phyloP scores from a whole-genome alignment of 2,113 vertebrate species.

The Petaurus breviceps region DNA sequence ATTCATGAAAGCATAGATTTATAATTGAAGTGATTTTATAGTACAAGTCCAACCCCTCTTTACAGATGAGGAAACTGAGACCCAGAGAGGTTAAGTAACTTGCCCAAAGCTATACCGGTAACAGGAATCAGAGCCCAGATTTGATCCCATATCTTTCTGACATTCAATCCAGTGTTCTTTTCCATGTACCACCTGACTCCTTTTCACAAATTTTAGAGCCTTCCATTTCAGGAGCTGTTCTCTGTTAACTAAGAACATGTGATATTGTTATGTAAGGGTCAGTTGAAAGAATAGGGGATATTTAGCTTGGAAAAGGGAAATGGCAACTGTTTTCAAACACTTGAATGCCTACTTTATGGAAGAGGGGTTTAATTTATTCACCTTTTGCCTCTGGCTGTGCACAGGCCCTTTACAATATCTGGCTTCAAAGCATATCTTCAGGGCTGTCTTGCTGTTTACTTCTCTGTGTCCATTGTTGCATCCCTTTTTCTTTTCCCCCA shows the following conservation, averaged over 20 bases:
- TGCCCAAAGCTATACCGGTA: too few relatives aligned
- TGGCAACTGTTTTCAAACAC: neutral
- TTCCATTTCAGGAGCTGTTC: neutral
- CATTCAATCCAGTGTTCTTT: too few relatives aligned
- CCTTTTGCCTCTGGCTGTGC: too few relatives aligned
- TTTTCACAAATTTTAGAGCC: neutral
- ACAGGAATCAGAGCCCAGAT: neutral
- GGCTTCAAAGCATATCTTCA: neutral
- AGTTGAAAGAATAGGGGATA: neutral
- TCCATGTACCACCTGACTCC: too few relatives aligned
- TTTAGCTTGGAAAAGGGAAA: neutral
- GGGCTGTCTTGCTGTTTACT: neutral
- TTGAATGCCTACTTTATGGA: neutral
- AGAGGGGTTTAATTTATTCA: too few relatives aligned
- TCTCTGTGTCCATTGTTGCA: neutral
- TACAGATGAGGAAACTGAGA: neutral
- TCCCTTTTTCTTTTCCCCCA: neutral
- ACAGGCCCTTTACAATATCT: too few relatives aligned
- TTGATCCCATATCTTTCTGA: neutral
- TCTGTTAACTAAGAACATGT: conserved; percentile 22
- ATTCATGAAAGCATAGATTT: neutral
- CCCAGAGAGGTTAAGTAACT: neutral
- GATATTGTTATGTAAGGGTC: neutral
- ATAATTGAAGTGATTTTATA: neutral
- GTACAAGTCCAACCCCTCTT: neutral